Evolutionary conservation across 2,113 vertebrate genomes (phyloP).

Genomic region (Thoracochromis brauschi): DNA sequence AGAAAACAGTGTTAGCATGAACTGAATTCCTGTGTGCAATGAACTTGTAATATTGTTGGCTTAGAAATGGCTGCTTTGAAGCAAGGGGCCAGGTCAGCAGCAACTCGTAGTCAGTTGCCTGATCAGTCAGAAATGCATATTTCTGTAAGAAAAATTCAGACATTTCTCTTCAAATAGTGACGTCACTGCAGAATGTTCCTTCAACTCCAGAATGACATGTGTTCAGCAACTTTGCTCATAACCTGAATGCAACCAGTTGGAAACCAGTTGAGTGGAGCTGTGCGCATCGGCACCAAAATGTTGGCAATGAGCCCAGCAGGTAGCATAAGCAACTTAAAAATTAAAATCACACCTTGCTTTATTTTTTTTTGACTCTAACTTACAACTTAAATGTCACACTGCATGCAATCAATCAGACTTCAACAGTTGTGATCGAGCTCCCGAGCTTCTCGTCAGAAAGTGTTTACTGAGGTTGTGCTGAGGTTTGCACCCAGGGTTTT

Average conservation of each 20-base stretch:
- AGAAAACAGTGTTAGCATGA: not conserved
- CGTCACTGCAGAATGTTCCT: rapidly evolving
- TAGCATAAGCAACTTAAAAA: not conserved
- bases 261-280: not conserved
- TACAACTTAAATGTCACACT: not conserved
- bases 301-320: not conserved
- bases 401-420: not conserved
- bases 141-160: not conserved
- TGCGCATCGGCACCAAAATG: not conserved
- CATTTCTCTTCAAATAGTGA: not conserved
- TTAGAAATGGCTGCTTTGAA: not conserved
- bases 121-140: not conserved
- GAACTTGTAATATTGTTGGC: not conserved
- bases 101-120: not conserved
- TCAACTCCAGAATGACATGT: not conserved
- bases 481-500: not conserved
- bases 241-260: not conserved
- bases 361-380: not conserved
- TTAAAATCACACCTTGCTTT: not conserved
- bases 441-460: not conserved
- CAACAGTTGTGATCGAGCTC: not conserved
- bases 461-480: not conserved
- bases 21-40: not conserved
- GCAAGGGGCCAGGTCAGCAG: not conserved
- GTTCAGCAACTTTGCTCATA: not conserved